Evolutionary conservation across 2,113 vertebrate species (phyloP).

Genomic region (Hystrix cristata): DNA sequence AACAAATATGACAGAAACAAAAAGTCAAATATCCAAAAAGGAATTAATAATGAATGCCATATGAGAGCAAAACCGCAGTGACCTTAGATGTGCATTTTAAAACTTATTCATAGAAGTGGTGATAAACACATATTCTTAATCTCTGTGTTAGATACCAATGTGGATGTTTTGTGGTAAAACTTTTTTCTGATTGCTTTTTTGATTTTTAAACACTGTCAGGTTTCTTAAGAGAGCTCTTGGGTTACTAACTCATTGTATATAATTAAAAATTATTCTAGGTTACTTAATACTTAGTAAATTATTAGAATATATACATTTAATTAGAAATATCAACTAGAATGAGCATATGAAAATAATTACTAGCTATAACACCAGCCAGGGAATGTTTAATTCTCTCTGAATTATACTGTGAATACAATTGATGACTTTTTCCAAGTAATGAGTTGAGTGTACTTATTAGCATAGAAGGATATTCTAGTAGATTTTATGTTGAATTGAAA

Average conservation of each 20-base stretch:
- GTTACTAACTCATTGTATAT: neutral
- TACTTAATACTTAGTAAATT: neutral
- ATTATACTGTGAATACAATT: neutral
- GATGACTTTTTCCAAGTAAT: neutral
- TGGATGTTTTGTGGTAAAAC: neutral
- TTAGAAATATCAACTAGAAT: neutral
- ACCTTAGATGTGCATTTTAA: neutral
- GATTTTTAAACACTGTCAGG: neutral
- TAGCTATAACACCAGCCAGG: neutral
- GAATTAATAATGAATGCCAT: constrained; percentile 36
- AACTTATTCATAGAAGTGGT: constrained; percentile 53
- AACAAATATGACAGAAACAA: neutral
- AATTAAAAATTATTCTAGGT: neutral
- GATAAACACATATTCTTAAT: constrained; percentile 52
- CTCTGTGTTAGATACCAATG: neutral
- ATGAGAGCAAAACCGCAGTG: neutral
- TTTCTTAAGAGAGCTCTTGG: neutral
- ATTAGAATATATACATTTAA: neutral
- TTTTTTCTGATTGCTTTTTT: neutral
- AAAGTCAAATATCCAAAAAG: neutral
- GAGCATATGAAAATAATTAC: neutral
- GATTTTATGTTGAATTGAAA: neutral
- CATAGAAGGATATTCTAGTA: neutral
- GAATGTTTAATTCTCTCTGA: neutral
- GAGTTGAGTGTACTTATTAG: neutral